Percentiles rank a stretch among this genome's conserved stretches.
Conservation (phyloP, 2,113 vertebrate species). For the Copsychus sechellarum region DNA sequence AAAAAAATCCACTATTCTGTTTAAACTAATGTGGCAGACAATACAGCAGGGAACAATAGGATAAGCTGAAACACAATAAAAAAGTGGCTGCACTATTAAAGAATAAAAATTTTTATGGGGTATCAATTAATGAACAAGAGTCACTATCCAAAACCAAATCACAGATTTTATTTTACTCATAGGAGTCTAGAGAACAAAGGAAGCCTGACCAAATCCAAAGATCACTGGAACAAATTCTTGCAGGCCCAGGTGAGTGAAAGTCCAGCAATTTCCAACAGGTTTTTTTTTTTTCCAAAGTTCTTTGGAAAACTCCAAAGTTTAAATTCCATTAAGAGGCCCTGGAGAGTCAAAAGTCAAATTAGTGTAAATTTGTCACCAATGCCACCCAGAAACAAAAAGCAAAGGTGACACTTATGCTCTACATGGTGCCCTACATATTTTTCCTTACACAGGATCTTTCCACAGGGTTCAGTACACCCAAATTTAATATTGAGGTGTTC, state of each 20-base stretch:
- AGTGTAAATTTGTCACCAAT: background rate
- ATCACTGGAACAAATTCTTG: background rate
- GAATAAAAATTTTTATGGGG: background rate
- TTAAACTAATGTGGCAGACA: background rate
- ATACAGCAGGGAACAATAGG: background rate
- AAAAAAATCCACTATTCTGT: background rate
- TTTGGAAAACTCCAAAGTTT: background rate
- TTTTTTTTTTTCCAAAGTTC: background rate
- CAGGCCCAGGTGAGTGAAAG: background rate
- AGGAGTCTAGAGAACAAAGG: background rate
- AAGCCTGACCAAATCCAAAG: background rate
- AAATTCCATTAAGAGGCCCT: background rate
- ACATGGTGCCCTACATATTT: background rate
- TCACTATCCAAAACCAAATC: background rate
- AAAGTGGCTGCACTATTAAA: background rate
- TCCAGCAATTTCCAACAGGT: background rate
- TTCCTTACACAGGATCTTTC: background rate
- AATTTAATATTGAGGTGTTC: background rate
- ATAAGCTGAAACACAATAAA: background rate
- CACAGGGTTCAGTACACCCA: background rate
- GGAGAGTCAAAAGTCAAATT: background rate
- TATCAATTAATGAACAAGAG: background rate
- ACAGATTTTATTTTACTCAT: background rate
- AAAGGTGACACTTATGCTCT: background rate
- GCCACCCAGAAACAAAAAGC: background rate